These are phyloP conservation scores for Perizoma affinitatum DNA, from an alignment of 2,888 invertebrate genomes.

Conservation along the genomic window DNA sequence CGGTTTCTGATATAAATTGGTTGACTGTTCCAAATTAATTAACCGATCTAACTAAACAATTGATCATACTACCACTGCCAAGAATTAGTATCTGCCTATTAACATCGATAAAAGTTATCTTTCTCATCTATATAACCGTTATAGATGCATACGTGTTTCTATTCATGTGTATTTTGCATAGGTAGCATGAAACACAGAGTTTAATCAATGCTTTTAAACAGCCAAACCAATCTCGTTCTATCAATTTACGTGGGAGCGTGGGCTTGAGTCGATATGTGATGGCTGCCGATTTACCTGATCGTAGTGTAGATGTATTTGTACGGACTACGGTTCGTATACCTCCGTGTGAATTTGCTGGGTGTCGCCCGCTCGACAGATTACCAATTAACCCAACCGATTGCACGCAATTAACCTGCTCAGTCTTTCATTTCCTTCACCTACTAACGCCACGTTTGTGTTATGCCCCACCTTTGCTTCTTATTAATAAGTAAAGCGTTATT, in stretches of 20 bases:
- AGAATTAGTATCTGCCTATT: no score
- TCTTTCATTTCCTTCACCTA: conserved; percentile 68
- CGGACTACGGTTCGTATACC: background rate
- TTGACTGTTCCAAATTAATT: background rate
- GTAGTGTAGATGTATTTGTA: conserved; percentile 22
- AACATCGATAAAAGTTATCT: no score
- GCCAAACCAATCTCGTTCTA: conserved; percentile 27
- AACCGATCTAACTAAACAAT: no score
- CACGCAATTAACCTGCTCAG: conserved; percentile 63
- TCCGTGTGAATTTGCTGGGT: conserved; percentile 45
- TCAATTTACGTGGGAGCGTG: conserved; percentile 30
- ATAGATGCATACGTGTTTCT: background rate
- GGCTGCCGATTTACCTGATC: conserved; percentile 29
- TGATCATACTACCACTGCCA: no score
- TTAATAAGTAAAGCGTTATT: no score
- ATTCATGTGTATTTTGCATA: background rate
- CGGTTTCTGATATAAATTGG: background rate
- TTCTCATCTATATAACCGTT: background rate
- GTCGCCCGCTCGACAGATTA: conserved; percentile 57
- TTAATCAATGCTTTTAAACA: conserved; percentile 17
- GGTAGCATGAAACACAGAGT: background rate
- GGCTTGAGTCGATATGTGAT: conserved; percentile 29
- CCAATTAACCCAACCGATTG: conserved; percentile 70
- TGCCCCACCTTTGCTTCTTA: background rate
- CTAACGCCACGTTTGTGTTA: conserved; percentile 17